These are phyloP conservation scores for Stegana nigrithorax DNA, from an alignment of 2,888 invertebrate species.

Conservation along the genomic window DNA sequence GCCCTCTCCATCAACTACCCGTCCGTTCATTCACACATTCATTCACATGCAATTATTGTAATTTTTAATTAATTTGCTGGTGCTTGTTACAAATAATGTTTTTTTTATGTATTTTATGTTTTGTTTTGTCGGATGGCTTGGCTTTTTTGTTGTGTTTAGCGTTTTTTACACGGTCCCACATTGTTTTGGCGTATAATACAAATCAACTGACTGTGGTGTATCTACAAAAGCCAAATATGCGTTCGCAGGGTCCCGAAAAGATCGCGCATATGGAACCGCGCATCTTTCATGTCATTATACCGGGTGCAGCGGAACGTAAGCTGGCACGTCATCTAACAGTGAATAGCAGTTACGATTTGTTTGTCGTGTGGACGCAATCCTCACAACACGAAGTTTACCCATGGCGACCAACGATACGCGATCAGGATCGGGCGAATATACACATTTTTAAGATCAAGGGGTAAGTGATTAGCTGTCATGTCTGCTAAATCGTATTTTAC, in stretches of 20 bases:
- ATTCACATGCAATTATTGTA: slow-evolving; percentile 61
- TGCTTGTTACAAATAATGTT: slow-evolving; percentile 45
- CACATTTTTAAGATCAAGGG: slow-evolving; percentile 82
- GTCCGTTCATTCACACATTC: slow-evolving; percentile 38
- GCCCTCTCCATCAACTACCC: background rate
- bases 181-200: slow-evolving; percentile 78
- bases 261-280: slow-evolving; percentile 77
- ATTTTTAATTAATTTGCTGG: slow-evolving; percentile 57
- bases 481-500: slow-evolving; percentile 25
- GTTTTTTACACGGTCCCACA: slow-evolving; percentile 75
- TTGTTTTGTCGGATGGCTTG: too few species aligned
- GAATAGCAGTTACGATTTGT: slow-evolving; percentile 68
- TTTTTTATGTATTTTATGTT: slow-evolving; percentile 28
- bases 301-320: slow-evolving; percentile 65
- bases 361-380: slow-evolving; percentile 88
- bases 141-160: slow-evolving; percentile 72
- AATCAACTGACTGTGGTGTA: slow-evolving; percentile 77
- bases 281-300: slow-evolving; percentile 70
- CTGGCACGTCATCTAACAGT: slow-evolving; percentile 64
- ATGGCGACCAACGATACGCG: slow-evolving; percentile 87
- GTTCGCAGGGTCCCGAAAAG: slow-evolving; percentile 73
- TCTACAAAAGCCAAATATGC: slow-evolving; percentile 73
- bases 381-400: slow-evolving; percentile 89
- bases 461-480: slow-evolving; percentile 67
- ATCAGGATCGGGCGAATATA: slow-evolving; percentile 89